These are phyloP conservation scores for Halictus ligatus DNA, from an alignment of 2,888 invertebrate genomes.

Conservation along the genomic window DNA sequence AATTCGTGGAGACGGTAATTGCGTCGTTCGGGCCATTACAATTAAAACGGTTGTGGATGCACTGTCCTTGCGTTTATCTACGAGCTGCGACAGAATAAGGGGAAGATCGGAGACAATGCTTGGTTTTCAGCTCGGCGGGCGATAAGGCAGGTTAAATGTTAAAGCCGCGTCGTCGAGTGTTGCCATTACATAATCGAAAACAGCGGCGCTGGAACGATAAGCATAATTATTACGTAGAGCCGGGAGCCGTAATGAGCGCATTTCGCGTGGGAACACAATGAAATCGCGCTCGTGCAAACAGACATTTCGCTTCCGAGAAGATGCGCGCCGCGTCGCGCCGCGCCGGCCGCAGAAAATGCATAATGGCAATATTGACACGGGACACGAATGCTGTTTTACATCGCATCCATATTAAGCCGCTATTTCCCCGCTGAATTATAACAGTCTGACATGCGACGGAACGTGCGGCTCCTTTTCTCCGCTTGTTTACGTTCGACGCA, in stretches of 20 bases:
- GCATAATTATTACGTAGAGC: constrained; percentile 56
- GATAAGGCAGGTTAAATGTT: constrained; percentile 53
- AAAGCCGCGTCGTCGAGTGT: constrained; percentile 46
- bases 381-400: constrained; percentile 13
- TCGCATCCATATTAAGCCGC: constrained; percentile 24
- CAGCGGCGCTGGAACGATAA: constrained; percentile 48
- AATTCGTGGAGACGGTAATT: background rate
- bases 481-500: background rate
- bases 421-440: constrained; percentile 14
- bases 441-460: constrained; percentile 23
- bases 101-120: constrained; percentile 26
- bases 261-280: constrained; percentile 26
- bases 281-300: constrained; percentile 21
- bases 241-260: constrained; percentile 19
- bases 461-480: constrained; percentile 2
- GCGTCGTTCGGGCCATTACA: background rate
- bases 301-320: constrained; percentile 26
- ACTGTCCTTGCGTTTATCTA: background rate
- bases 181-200: constrained; percentile 55
- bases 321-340: constrained; percentile 5
- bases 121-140: background rate
- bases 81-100: background rate
- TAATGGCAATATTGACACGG: constrained; percentile 26
- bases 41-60: background rate
- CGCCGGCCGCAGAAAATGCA: background rate